Evolutionary conservation across 2,888 invertebrate species (phyloP).

Genomic region (Drosophila atroscutellata): DNA sequence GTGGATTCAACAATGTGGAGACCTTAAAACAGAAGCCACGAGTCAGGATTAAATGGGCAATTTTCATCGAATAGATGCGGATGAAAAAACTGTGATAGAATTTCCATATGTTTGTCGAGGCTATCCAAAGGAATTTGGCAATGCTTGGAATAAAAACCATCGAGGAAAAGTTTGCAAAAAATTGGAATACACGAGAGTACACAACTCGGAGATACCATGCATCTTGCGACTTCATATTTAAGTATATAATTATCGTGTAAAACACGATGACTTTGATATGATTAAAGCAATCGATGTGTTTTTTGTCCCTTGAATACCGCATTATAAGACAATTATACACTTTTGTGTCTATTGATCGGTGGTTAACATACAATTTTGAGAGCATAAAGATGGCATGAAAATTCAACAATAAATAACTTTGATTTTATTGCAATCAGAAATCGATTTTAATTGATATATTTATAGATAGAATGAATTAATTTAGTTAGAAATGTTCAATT

Average conservation of each 20-base stretch:
- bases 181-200: neutral
- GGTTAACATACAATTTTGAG: no score
- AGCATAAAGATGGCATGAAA: neutral
- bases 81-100: neutral
- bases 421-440: no score
- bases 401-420: neutral
- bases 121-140: neutral
- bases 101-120: neutral
- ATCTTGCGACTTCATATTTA: neutral
- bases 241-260: neutral
- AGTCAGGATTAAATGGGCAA: conserved; percentile 40
- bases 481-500: neutral
- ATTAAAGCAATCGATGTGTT: neutral
- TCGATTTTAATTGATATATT: no score
- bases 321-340: neutral
- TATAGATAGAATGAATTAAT: neutral
- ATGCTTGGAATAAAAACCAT: neutral
- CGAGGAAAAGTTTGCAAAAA: neutral
- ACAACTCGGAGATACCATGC: neutral
- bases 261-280: neutral
- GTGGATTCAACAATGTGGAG: conserved; percentile 49
- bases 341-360: neutral
- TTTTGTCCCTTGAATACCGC: neutral
- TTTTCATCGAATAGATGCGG: conserved; percentile 22
- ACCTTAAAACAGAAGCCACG: conserved; percentile 41